Base-by-base conservation (phyloP, 2,113 vertebrate species). In the Micronycteris hirsuta region DNA sequence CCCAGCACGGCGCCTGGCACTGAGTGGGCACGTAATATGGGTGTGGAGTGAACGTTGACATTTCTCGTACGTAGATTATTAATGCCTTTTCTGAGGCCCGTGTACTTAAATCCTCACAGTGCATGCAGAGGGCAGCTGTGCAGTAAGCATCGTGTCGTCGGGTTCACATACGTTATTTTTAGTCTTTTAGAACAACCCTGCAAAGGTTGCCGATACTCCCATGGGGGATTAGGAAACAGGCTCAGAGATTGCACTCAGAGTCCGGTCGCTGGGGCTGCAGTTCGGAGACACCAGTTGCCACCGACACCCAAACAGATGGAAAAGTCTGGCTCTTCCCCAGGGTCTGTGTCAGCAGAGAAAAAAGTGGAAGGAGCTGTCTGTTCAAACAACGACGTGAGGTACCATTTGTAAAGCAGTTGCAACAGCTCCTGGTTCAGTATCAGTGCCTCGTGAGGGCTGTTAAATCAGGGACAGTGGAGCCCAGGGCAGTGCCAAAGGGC, bases 91-190 rank as follows among this genome's bases (percentile, higher is more conserved):
- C 78, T 58, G 41, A 71, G 12, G 6, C 45, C 63, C 31, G 1
- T 8, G 13, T 11, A 26, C 45, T 7, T 6, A 15, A 73, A 41
- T 38, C 17, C 14, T 52, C 84, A 12, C 36, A 15, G 20, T 16
- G 36, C 10, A 5, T 4, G 4, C 0, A 0, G 4, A 13, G 13
- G 26, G 36, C 2, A 26, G 70, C 4, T 12, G 26, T 36, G 22
- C 1, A 19, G 28, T 38, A 10, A 74, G 22, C 20, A 10, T 7
- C 14, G 4, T 10, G 17, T 33, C n/a, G 9, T 8, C 28, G 58
- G 47, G 36, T 65, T 84, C 31, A 24, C 36, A 26, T 5, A 5
- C 16, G 17, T 24, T 38, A 24, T 31, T 67, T 89, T 88, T 36
- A 70, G 13, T 36, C 19, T 76, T 71, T 92, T 71, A n/a, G 65